These are phyloP conservation scores for Caenorhabditis drosophilae DNA, from an alignment of 2,888 invertebrate species.

Conservation along the genomic window DNA sequence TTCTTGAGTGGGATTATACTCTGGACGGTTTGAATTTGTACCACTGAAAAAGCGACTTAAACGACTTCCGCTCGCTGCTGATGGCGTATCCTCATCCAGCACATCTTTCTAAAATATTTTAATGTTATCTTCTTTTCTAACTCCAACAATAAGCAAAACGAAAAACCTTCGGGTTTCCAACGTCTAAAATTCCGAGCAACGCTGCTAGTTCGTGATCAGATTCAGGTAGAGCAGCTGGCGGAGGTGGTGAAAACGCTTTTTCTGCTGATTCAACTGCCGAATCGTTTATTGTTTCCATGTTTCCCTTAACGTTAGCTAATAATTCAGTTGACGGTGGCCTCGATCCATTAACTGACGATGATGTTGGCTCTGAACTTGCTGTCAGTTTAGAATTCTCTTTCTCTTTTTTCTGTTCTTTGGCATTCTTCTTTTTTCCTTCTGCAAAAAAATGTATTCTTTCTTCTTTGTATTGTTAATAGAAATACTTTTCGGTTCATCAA, in stretches of 20 bases:
- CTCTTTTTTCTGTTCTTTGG: constrained; percentile 35
- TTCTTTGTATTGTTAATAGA: not conserved
- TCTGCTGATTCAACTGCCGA: constrained; percentile 17
- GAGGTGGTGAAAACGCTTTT: constrained; percentile 11
- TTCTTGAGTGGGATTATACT: constrained; percentile 6
- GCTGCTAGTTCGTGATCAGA: constrained; percentile 50
- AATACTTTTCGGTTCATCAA: constrained; percentile 62
- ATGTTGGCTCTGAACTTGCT: constrained; percentile 1
- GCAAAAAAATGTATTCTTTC: constrained; percentile 4
- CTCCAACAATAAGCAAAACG: constrained; percentile 5
- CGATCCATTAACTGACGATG: constrained; percentile 9
- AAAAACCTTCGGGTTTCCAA: not conserved
- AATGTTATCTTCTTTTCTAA: constrained; percentile 8
- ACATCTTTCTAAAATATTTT: constrained; percentile 5
- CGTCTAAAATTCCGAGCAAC: constrained; percentile 45
- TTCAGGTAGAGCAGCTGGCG: constrained; percentile 24
- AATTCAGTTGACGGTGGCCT: constrained; percentile 21
- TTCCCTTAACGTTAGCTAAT: constrained; percentile 13
- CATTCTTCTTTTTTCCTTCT: constrained; percentile 36
- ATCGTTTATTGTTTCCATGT: constrained; percentile 24
- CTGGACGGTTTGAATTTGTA: constrained; percentile 15
- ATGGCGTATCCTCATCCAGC: constrained; percentile 7
- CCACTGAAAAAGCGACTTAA: constrained; percentile 57
- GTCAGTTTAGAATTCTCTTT: too few relatives aligned
- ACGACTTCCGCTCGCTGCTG: constrained; percentile 33